Base-by-base conservation (phyloP, 2,113 vertebrate genomes). In the Aphelocoma coerulescens region DNA sequence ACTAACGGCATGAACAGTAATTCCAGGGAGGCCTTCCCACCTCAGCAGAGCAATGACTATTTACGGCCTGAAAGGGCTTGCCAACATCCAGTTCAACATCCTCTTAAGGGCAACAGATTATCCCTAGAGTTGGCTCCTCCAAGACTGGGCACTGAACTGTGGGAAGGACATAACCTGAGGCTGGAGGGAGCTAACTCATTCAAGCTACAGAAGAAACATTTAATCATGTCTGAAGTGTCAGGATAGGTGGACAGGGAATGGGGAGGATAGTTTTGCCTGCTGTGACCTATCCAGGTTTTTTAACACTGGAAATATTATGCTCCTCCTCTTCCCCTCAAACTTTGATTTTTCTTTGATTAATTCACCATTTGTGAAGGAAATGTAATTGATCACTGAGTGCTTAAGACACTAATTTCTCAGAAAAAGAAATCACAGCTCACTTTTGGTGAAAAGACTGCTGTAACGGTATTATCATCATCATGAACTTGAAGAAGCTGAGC, bases 31-130 rank as follows among this genome's bases (percentile, higher is more conserved):
- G 33, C 83, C 24, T 95, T 84, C 76, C 83, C 67, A 95, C 68
- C 83, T 87, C 83, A 48, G 68, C 79, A 86, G 9, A 88, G 79
- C 68, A 71, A 43, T 63, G 83, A 93, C 76, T 96, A 93, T 95
- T 95, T 96, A 96, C 52, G 4, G 86, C 76, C 85, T 89, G 65
- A 35, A 74, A 95, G 61, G 58, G 35, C 51, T 43, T 95, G 89
- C 89, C 83, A 96, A 57, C 55, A 59, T 71, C 55, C 59, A 67
- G 72, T n/a, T 92, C 67, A 84, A 91, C 85, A 76, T 55, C 65
- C 68, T 92, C 92, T 95, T 95, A 95, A 93, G 91, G 73, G 61
- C 79, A 92, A 91, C 28, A 69, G 92, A 83, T 95, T 91, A 92
- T 89, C 68, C 68, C 68, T 51, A 59, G 39, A 43, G 16, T 6